These are phyloP conservation scores for Melieria picta DNA, from an alignment of 2,888 invertebrate genomes.

Conservation along the genomic window DNA sequence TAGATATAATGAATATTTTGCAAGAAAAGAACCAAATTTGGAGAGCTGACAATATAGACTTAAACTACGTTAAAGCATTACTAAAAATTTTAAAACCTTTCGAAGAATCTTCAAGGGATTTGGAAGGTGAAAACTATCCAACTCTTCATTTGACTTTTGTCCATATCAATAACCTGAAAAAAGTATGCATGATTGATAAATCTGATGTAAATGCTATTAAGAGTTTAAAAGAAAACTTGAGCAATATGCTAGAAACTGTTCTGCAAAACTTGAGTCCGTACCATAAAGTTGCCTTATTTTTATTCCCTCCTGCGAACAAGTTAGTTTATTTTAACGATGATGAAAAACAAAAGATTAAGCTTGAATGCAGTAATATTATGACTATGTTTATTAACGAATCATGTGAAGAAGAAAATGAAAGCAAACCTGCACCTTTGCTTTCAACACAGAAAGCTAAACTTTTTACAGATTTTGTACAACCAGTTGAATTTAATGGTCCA, in stretches of 20 bases:
- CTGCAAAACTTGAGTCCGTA: constrained; percentile 29
- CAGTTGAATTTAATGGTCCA: constrained; percentile 8
- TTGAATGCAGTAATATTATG: constrained; percentile 39
- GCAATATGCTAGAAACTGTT: constrained; percentile 24
- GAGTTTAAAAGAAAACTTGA: constrained; percentile 33
- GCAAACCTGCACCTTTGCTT: constrained; percentile 15
- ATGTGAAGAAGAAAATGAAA: constrained; percentile 3
- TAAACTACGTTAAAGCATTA: constrained; percentile 29
- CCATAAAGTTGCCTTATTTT: constrained; percentile 42
- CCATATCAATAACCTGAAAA: constrained; percentile 33
- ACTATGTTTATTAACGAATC: constrained; percentile 18
- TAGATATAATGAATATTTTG: constrained; percentile 24
- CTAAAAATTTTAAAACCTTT: constrained; percentile 33
- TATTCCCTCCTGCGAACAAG: constrained; percentile 42
- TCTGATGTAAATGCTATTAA: constrained; percentile 30
- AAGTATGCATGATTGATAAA: constrained; percentile 16
- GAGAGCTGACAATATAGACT: constrained; percentile 30
- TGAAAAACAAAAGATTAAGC: constrained; percentile 33
- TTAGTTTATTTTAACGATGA: constrained; percentile 32
- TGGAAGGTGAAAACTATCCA: constrained; percentile 29
- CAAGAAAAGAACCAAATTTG: constrained; percentile 28
- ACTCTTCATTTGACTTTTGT: constrained; percentile 37
- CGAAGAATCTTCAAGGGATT: constrained; percentile 29
- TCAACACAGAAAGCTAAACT: constrained; percentile 21
- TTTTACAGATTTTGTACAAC: constrained; percentile 35